These are phyloP conservation scores for Gibbula magus DNA, from an alignment of 2,888 invertebrate genomes.

Conservation along the genomic window DNA sequence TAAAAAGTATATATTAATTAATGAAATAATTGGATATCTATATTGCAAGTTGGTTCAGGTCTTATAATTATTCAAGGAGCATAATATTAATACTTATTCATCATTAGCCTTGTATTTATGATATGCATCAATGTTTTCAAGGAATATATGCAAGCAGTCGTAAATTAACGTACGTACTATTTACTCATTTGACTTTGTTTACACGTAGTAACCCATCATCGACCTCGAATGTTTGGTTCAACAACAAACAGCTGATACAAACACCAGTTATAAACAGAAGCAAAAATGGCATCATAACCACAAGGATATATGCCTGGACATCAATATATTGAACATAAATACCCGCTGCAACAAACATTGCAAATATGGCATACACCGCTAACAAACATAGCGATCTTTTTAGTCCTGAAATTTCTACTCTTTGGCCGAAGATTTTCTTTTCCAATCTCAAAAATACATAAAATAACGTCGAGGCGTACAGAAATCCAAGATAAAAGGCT, in stretches of 20 bases:
- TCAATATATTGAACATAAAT: not conserved
- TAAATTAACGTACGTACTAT: no score
- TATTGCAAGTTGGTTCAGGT: no score
- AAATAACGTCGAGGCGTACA: constrained; percentile 1
- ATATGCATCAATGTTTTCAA: no score
- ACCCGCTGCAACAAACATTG: not conserved
- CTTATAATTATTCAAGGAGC: no score
- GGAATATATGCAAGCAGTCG: no score
- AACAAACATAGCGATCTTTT: not conserved
- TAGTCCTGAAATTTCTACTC: not conserved
- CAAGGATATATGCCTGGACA: not conserved
- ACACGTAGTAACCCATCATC: not conserved
- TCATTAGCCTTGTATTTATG: no score
- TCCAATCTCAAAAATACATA: constrained; percentile 19
- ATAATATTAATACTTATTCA: no score
- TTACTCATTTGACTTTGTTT: no score
- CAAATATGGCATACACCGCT: not conserved
- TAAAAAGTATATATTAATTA: no score
- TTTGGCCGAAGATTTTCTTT: not conserved
- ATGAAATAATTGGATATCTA: no score
- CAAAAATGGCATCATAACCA: constrained; percentile 6
- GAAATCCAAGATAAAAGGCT: constrained; percentile 21
- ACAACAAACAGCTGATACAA: not conserved
- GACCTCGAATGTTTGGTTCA: not conserved
- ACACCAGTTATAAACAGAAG: constrained; percentile 10